Base-by-base conservation (phyloP, 2,888 invertebrate genomes). In the Melanostoma mellinum region DNA sequence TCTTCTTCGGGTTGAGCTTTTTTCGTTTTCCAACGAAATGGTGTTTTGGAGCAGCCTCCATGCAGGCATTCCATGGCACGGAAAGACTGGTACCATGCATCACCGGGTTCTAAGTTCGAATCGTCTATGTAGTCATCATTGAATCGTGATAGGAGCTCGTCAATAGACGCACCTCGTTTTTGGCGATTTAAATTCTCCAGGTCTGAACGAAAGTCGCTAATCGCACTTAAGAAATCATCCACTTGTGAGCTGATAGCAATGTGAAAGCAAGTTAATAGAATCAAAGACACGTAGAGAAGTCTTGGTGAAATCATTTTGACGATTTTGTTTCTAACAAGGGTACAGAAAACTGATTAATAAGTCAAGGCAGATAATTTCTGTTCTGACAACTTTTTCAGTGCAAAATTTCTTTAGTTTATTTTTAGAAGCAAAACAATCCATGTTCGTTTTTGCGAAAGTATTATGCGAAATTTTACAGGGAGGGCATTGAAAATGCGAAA, bases 41-140 rank as follows among this genome's bases (percentile, higher is more conserved):
- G 44, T 40, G 36, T 61, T 50, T 72, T 80, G 2, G 38, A 67
- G 8, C 80, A 80, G 6, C 71, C 73, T 9, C 36, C 68, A 8
- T 86, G 85, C 1, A 76, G 65, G 42, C 81, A 82, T 58, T 85
- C 84, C 50, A 61, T 74, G 0, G 74, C 77, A 6, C 87, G 81
- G 0, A 88, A 86, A 0, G 86, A 85, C 1, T 86, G 85, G 10
- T 88, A 87, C 89, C 90, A 90, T 30, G 86, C 87, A n/a, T 88
- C 85, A 30, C 77, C 79, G 20, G 76, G 58, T 32, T 74, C 69
- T 30, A n/a, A 55, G 3, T 60, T 60, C 0, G 44, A 33, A 0
- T 87, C 4, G 71, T 86, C 32, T 63, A 71, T 36, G 36, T 85
- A 53, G 79, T 81, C 44, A n/a, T 67, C 68, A 3, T 85, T 84